Evolutionary conservation across 1,140 invertebrate species (phyloP).

Genomic region (Calephelis nemesis): DNA sequence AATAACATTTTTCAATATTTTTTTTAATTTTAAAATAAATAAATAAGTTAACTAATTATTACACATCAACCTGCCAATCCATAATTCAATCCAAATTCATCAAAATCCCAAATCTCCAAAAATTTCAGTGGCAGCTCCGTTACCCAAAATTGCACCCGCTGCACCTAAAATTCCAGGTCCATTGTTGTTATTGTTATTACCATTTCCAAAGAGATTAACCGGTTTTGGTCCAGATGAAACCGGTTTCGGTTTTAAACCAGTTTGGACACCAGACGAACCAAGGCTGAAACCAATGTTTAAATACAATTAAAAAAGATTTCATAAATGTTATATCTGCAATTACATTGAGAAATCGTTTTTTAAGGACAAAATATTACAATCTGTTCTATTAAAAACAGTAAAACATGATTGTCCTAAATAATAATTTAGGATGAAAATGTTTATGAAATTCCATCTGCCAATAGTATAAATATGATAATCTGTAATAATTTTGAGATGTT

Average conservation of each 20-base stretch:
- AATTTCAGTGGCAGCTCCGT: constrained; percentile 30
- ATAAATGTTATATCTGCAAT: too few species aligned
- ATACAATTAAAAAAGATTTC: neutral
- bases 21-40: constrained; percentile 22
- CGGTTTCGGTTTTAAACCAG: constrained; percentile 68
- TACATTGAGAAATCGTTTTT: too few species aligned
- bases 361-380: too few species aligned
- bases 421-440: too few species aligned
- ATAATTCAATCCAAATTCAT: constrained; percentile 50
- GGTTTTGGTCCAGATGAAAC: constrained; percentile 58
- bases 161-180: constrained; percentile 39
- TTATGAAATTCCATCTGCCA: too few species aligned
- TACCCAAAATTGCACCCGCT: constrained; percentile 39
- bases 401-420: too few species aligned
- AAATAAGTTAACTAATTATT: constrained; percentile 26
- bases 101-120: constrained; percentile 47
- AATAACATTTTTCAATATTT: neutral
- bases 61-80: neutral
- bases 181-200: constrained; percentile 45
- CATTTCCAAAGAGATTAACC: constrained; percentile 54
- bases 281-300: constrained; percentile 46
- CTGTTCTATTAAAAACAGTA: too few species aligned
- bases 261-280: constrained; percentile 62
- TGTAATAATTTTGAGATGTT: too few species aligned
- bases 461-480: too few species aligned